Evolutionary conservation across 1,140 invertebrate genomes (phyloP), one percentile per base, ranked within the genome.

Genomic region (Pygmarrhopalites habei): DNA sequence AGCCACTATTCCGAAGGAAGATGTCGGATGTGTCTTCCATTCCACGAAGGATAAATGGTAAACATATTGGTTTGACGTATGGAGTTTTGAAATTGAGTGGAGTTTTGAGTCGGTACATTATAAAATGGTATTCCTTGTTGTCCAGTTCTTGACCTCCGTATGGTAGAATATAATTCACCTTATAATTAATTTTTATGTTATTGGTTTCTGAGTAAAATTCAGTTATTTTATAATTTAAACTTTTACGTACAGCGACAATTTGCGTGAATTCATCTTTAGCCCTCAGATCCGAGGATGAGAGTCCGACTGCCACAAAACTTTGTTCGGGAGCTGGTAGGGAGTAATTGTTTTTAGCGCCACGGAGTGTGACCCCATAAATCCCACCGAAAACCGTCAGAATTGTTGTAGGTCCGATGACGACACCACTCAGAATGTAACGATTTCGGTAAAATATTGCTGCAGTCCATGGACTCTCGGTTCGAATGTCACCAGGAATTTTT

Each of bases 81-180:
- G 66, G 62, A 1, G 66, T 43, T 0, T 28, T n/a, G 14, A 68
- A 55, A 58, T 68, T 60, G 3, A 68, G 44, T 19, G 62, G 52
- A n/a, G 53, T 62, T 58, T 65, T 68, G 1, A 68, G 57, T 30
- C 63, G 66, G 23, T 60, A 62, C 1, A 68, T n/a, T 19, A 55
- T 43, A 55, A 64, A 63, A 28, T 68, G 61, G 30, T 53, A 64
- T n/a, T 64, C 53, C 23, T 57, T 57, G 15, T 63, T 60, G 28
- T 61, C 17, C 3, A 28, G 5, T 23, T 68, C 62, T 17, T 60
- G 44, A 21, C 58, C 58, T 10, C 26, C 62, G n/a, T n/a, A n/a
- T n/a, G n/a, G n/a, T n/a, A n/a, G n/a, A n/a, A n/a, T n/a, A n/a
- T n/a, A n/a, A n/a, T n/a, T n/a, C n/a, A n/a, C n/a, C n/a, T n/a